Evolutionary conservation across 2,797 vertebrate species (phyloP).

Genomic region (Acanthurus lineatus): DNA sequence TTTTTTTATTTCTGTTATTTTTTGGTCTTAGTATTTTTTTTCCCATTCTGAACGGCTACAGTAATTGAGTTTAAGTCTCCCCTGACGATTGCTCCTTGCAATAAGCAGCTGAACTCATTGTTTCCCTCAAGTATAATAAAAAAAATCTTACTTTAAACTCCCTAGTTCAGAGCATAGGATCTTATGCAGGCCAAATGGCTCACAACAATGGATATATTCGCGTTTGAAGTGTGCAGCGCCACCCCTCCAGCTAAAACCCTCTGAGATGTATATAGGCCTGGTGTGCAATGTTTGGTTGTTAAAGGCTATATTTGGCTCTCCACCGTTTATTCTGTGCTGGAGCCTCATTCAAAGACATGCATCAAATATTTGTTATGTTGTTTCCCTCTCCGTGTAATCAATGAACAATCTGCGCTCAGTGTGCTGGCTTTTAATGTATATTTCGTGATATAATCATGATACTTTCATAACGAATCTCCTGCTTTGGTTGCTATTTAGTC

Average conservation of each 20-base stretch:
- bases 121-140: slow-evolving; percentile 97
- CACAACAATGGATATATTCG: slow-evolving; percentile 88
- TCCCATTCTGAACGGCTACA: slow-evolving; percentile 92
- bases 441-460: slow-evolving; percentile 38
- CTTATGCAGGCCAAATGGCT: slow-evolving; percentile 94
- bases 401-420: slow-evolving; percentile 68
- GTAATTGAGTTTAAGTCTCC: slow-evolving; percentile 99
- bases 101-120: slow-evolving; percentile 99
- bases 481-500: slow-evolving; percentile 38
- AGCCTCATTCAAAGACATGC: slow-evolving; percentile 74
- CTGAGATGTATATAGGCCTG: slow-evolving; percentile 80
- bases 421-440: slow-evolving; percentile 23
- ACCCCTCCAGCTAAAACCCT: slow-evolving; percentile 84
- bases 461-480: slow-evolving; percentile 44
- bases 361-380: slow-evolving; percentile 79
- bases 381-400: slow-evolving; percentile 77
- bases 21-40: slow-evolving; percentile 89
- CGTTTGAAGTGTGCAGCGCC: slow-evolving; percentile 83
- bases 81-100: slow-evolving; percentile 97
- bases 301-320: slow-evolving; percentile 70
- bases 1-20: slow-evolving; percentile 87
- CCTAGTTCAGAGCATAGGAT: slow-evolving; percentile 93
- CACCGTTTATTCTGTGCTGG: slow-evolving; percentile 52
- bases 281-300: slow-evolving; percentile 76
- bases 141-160: slow-evolving; percentile 93